Evolutionary conservation across 2,797 vertebrate genomes (phyloP).

Genomic region (Malurus leucopterus): DNA sequence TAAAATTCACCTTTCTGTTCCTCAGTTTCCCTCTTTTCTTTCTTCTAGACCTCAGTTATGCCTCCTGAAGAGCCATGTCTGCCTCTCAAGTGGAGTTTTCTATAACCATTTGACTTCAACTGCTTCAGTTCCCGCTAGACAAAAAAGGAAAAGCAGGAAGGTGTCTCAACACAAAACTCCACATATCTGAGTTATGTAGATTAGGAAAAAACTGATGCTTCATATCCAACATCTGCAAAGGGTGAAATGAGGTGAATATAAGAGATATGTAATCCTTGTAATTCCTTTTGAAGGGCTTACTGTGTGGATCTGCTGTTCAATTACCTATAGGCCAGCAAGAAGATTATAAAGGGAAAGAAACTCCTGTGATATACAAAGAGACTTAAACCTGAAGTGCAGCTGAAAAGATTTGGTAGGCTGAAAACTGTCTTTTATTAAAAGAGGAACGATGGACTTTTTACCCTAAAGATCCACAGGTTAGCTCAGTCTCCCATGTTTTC

Average conservation of each 20-base stretch:
- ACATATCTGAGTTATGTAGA: not conserved
- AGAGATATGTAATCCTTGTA: conserved; percentile 52
- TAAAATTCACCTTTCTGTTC: not conserved
- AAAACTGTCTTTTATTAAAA: not conserved
- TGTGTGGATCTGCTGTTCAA: conserved; percentile 45
- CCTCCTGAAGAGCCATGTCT: not conserved
- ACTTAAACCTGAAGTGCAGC: conserved; percentile 11
- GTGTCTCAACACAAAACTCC: not conserved
- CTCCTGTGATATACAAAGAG: conserved; percentile 12
- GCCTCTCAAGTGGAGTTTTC: not conserved
- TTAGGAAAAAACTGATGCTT: not conserved
- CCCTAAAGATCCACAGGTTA: not conserved
- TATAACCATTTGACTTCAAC: not conserved
- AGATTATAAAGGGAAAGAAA: conserved; percentile 36
- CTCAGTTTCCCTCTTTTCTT: not conserved
- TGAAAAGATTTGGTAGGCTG: conserved; percentile 8
- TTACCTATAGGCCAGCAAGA: conserved; percentile 45
- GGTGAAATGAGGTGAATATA: conserved; percentile 38
- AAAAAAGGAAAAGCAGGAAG: not conserved
- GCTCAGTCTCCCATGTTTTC: not conserved
- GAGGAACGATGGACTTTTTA: not conserved
- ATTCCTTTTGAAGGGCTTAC: conserved; percentile 57
- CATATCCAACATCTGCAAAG: conserved; percentile 17
- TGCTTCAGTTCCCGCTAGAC: not conserved
- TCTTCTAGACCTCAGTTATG: not conserved